Evolutionary conservation across 2,797 vertebrate species (phyloP).

Genomic region (Eremophila alpestris): DNA sequence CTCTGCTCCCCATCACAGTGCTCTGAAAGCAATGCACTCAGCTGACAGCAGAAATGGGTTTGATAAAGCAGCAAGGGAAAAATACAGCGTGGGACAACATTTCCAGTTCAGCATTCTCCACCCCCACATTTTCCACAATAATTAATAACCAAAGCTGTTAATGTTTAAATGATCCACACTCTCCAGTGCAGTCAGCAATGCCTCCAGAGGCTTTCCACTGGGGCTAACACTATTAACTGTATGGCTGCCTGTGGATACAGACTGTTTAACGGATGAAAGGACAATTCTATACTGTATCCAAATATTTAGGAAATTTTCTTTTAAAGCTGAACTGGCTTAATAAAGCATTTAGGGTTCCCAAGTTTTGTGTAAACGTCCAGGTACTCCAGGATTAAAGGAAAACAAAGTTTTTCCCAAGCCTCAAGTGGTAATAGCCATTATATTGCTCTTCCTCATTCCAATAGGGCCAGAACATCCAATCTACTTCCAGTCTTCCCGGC

Average conservation of each 20-base stretch:
- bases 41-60: background rate
- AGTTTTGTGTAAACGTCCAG: fast-evolving
- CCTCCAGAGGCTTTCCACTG: constrained; percentile 15
- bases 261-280: background rate
- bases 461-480: background rate
- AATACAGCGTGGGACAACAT: background rate
- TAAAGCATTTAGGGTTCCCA: background rate
- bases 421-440: background rate
- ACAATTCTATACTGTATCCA: background rate
- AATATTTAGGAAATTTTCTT: background rate
- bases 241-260: constrained; percentile 11
- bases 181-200: background rate
- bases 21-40: background rate
- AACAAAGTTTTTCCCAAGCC: background rate
- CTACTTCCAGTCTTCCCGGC: constrained; percentile 26
- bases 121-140: constrained; percentile 20
- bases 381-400: background rate
- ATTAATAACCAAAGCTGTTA: constrained; percentile 55
- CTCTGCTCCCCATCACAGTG: background rate
- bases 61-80: background rate
- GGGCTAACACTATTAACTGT: background rate
- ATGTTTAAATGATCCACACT: constrained; percentile 9
- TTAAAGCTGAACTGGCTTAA: background rate
- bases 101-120: constrained; percentile 20
- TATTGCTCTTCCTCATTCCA: background rate